Percentiles rank a stretch among this genome's conserved stretches.
Evolutionary conservation across 2,113 vertebrate genomes (phyloP).

Genomic region (Ameiurus melas): DNA sequence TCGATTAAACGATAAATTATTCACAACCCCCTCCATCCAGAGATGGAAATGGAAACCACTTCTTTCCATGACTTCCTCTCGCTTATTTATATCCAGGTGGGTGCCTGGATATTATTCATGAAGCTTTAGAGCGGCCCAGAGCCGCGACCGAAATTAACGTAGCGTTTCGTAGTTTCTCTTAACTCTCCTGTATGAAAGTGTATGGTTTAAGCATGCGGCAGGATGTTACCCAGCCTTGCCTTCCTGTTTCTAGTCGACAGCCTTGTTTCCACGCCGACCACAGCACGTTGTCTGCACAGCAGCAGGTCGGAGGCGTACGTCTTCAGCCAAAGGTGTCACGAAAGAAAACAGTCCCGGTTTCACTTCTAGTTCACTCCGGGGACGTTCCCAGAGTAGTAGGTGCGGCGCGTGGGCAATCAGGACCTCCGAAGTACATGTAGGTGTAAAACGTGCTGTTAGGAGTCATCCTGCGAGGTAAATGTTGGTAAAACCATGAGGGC

Average conservation of each 20-base stretch:
- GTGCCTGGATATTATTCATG: conserved; percentile 65
- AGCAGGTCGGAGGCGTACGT: neutral
- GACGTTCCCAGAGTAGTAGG: neutral
- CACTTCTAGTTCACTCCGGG: neutral
- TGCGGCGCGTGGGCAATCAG: neutral
- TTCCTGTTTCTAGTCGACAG: conserved; percentile 62
- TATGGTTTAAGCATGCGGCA: conserved; percentile 52
- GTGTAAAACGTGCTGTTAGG: neutral
- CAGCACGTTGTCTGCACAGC: conserved; percentile 41
- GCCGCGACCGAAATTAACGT: neutral
- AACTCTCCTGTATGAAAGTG: conserved; percentile 6
- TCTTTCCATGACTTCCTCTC: no score
- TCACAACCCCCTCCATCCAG: conserved; percentile 60
- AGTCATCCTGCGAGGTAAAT: neutral
- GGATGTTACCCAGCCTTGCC: conserved; percentile 71
- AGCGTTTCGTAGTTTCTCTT: neutral
- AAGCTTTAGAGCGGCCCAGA: neutral
- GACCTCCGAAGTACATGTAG: neutral
- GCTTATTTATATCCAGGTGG: conserved; percentile 35
- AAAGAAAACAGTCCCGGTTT: neutral
- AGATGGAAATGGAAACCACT: conserved; percentile 48
- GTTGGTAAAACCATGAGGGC: neutral
- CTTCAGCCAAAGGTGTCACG: conserved; percentile 2
- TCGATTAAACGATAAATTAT: conserved; percentile 71
- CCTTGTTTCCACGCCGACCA: conserved; percentile 38